Conservation (phyloP, 2,113 vertebrate genomes). For the Acinonyx jubatus region DNA sequence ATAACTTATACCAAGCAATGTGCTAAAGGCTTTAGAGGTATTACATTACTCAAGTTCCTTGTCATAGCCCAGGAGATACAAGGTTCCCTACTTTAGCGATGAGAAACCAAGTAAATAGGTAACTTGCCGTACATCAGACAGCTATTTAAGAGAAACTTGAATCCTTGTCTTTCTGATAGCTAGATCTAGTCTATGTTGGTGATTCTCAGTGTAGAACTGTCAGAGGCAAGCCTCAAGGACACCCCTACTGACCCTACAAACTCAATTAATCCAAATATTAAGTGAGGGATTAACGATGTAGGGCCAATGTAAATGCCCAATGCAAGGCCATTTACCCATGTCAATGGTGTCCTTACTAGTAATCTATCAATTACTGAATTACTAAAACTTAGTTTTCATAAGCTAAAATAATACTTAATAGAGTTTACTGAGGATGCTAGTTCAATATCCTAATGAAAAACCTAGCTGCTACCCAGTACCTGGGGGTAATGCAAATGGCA, state of each 20-base stretch:
- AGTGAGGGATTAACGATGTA: background rate
- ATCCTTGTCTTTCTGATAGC: background rate
- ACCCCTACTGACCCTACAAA: background rate
- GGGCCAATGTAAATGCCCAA: background rate
- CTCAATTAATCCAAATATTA: background rate
- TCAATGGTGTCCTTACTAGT: background rate
- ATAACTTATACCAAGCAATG: background rate
- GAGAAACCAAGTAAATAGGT: background rate
- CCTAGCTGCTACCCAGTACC: background rate
- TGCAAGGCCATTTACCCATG: background rate
- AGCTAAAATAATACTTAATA: slow-evolving; percentile 34
- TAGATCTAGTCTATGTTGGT: background rate
- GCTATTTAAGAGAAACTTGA: background rate
- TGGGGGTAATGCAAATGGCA: background rate
- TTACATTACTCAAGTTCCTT: background rate
- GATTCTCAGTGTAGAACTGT: background rate
- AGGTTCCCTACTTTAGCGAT: background rate
- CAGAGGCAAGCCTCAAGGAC: background rate
- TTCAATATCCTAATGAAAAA: slow-evolving; percentile 38
- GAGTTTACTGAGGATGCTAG: slow-evolving; percentile 46
- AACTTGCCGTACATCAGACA: background rate
- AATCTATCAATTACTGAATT: background rate
- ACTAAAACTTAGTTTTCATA: slow-evolving; percentile 44
- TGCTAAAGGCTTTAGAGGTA: background rate
- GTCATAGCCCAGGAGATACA: background rate